These are phyloP conservation scores for Acleris laterana DNA, from an alignment of 2,888 invertebrate species.

Conservation along the genomic window DNA sequence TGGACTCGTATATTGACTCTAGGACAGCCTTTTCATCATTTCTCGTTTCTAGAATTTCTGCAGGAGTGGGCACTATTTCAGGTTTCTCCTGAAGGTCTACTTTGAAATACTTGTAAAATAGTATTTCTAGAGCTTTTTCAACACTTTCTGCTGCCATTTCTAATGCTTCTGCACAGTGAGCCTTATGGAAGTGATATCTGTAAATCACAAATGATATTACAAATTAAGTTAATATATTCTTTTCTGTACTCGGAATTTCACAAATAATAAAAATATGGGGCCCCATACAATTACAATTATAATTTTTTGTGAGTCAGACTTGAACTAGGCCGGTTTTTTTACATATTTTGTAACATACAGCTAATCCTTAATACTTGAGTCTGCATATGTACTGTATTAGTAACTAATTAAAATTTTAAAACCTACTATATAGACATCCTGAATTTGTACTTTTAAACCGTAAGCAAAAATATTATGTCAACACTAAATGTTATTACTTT, in stretches of 20 bases:
- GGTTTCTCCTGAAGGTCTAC: constrained; percentile 67
- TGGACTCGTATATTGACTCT: constrained; percentile 90
- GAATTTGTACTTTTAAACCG: no score
- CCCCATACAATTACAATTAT: no score
- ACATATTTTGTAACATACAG: no score
- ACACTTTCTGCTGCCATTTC: constrained; percentile 87
- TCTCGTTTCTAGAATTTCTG: constrained; percentile 86
- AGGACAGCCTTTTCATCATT: constrained; percentile 89
- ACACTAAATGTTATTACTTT: no score
- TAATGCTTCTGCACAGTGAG: constrained; percentile 90
- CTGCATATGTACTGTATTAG: no score
- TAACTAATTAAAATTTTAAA: no score
- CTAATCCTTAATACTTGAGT: no score
- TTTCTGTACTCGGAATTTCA: no score
- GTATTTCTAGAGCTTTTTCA: constrained; percentile 88
- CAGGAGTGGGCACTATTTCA: constrained; percentile 70
- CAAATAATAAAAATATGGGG: no score
- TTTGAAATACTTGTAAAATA: constrained; percentile 89
- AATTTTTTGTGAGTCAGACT: no score
- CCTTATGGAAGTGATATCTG: constrained; percentile 89
- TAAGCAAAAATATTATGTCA: background rate
- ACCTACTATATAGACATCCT: no score
- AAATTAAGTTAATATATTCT: background rate
- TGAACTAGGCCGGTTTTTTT: no score
- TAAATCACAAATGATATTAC: constrained; percentile 46